Percentiles rank a stretch among this genome's conserved stretches.
Evolutionary conservation across 2,888 invertebrate genomes (phyloP).

Genomic region (Drosophila gaucha): DNA sequence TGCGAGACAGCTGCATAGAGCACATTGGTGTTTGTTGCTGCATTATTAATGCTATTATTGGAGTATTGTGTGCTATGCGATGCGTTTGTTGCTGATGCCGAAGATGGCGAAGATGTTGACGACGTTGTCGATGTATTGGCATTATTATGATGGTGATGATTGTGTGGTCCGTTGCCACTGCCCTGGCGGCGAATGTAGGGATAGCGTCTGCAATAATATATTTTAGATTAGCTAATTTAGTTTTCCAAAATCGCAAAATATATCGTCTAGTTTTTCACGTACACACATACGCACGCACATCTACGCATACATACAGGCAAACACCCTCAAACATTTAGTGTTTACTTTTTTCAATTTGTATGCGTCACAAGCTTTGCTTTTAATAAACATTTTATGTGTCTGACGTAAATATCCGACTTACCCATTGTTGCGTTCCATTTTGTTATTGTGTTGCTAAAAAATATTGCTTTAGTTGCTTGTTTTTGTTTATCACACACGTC

Average conservation of each 20-base stretch:
- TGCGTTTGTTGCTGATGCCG: conserved; percentile 54
- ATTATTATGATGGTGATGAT: conserved; percentile 76
- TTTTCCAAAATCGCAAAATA: conserved; percentile 13
- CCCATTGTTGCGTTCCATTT: conserved; percentile 83
- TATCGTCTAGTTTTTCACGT: conserved; percentile 28
- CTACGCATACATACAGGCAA: conserved; percentile 5
- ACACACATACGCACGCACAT: neutral
- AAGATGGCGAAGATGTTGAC: conserved; percentile 67
- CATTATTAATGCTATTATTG: conserved; percentile 70
- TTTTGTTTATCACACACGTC: conserved; percentile 67
- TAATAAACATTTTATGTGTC: conserved; percentile 7
- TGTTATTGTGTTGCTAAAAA: conserved; percentile 35
- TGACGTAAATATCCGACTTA: conserved; percentile 50
- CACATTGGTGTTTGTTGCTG: conserved; percentile 48
- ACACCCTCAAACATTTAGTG: conserved; percentile 24
- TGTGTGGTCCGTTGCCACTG: conserved; percentile 65
- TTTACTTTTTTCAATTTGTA: conserved; percentile 55
- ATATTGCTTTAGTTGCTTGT: conserved; percentile 33
- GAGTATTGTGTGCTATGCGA: conserved; percentile 63
- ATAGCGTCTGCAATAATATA: conserved; percentile 69
- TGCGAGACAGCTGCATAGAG: conserved; percentile 51
- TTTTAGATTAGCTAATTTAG: conserved; percentile 20
- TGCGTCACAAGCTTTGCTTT: conserved; percentile 41
- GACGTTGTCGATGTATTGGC: conserved; percentile 63
- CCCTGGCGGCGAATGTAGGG: conserved; percentile 83